Evolutionary conservation across 2,797 vertebrate species (phyloP).

Genomic region (Lacerta bilineata): DNA sequence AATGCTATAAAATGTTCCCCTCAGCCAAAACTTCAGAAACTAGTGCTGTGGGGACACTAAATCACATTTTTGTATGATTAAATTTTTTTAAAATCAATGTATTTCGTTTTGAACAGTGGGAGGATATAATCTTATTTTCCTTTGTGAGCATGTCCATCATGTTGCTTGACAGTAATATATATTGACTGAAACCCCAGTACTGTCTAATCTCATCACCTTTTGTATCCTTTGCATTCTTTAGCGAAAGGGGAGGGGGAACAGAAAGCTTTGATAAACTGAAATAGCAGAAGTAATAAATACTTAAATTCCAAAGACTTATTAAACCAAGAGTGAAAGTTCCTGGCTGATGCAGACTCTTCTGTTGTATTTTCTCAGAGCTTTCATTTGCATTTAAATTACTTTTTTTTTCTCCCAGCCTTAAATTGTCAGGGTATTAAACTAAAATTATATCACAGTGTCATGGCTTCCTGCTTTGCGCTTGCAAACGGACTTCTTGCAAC

Average conservation of each 20-base stretch:
- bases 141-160: neutral
- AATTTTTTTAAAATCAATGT: neutral
- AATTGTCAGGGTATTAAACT: conserved; percentile 28
- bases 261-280: neutral
- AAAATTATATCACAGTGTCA: neutral
- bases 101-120: neutral
- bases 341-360: neutral
- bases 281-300: neutral
- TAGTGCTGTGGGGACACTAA: neutral
- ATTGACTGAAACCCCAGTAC: neutral
- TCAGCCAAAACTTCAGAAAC: neutral
- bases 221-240: neutral
- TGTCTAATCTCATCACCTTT: conserved; percentile 7
- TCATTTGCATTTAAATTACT: conserved; percentile 65
- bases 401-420: neutral
- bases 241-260: neutral
- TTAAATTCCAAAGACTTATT: conserved; percentile 13
- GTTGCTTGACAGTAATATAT: neutral
- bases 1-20: neutral
- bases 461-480: neutral
- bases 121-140: neutral
- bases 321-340: neutral
- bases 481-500: accelerated
- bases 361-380: neutral
- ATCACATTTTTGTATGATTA: neutral